These are phyloP conservation scores for Corythaeola cristata DNA, from an alignment of 2,113 vertebrate genomes.

Conservation along the genomic window DNA sequence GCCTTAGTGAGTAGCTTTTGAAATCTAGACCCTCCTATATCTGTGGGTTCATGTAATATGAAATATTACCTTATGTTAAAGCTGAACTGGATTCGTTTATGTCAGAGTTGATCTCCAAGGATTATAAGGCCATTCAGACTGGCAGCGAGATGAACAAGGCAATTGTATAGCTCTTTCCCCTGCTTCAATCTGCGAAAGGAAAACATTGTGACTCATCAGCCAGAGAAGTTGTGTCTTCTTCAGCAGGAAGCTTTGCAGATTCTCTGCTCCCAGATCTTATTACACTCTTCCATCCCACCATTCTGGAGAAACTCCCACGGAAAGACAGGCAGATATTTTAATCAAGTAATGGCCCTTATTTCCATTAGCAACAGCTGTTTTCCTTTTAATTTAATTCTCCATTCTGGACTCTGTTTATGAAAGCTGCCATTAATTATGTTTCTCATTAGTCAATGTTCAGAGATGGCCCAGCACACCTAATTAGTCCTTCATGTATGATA, in stretches of 20 bases:
- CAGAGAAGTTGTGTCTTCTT: conserved; percentile 36
- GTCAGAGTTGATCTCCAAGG: background rate
- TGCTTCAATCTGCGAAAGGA: conserved; percentile 8
- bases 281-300: conserved; percentile 40
- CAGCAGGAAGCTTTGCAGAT: conserved; percentile 52
- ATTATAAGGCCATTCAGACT: conserved; percentile 2
- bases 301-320: conserved; percentile 49
- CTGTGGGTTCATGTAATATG: background rate
- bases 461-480: conserved; percentile 68
- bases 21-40: background rate
- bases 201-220: conserved; percentile 37
- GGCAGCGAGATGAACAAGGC: conserved; percentile 40
- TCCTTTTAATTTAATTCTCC: conserved; percentile 65
- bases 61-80: background rate
- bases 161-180: background rate
- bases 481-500: conserved; percentile 71
- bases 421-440: conserved; percentile 70
- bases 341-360: conserved; percentile 60
- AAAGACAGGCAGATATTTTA: conserved; percentile 63
- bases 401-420: conserved; percentile 62
- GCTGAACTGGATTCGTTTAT: background rate
- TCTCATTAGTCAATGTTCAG: conserved; percentile 68
- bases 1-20: background rate
- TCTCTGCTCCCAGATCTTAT: conserved; percentile 47
- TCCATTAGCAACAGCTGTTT: conserved; percentile 70